Evolutionary conservation across 2,113 vertebrate species (phyloP), one percentile per base, ranked within the genome.

Genomic region (Pholis gunnellus): DNA sequence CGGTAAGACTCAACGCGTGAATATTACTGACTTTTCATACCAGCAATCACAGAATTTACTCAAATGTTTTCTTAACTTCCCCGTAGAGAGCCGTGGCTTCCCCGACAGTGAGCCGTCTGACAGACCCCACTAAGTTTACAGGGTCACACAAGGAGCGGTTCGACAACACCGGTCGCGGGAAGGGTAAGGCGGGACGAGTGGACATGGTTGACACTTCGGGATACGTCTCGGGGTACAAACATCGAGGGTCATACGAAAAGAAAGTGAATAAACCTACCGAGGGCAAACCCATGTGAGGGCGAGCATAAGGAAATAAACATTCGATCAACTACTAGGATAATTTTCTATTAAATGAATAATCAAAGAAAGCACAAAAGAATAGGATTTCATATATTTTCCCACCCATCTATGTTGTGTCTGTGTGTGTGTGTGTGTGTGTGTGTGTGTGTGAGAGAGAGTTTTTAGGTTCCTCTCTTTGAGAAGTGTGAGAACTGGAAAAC

Each of bases 121-220:
- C 98, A 0, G 98, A 99, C 94, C 96, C 98, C 75, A 94, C 93
- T 87, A 97, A 96, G 94, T 99, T 99, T 93, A 99, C 98, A 0
- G 98, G 98, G 36, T 99, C 97, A 60, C 98, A 99, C 95, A 99
- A 98, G 93, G 97, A 98, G 92, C 96, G 98, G 6, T 99, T 99
- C 44, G 98, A 99, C 89, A 78, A 94, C 48, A 96, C 95, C 0
- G 98, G 98, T 29, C 96, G 96, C 18, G 98, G 98, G 82, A 97
- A 96, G 92, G 98, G 98, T 83, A 99, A 94, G 93, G 98, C 98
- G 0, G 98, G 98, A 20, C 96, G 98, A 2, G 98, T 98, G 81
- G 97, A 99, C 83, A 82, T 98, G 87, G 96, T 97, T 83, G 97
- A 99, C 83, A 94, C 93, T 20, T 98, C 97, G 0, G 98, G 98